Evolutionary conservation across 1,140 invertebrate species (phyloP), one percentile per base, ranked within the genome.

Genomic region (Aphidius gifuensis): DNA sequence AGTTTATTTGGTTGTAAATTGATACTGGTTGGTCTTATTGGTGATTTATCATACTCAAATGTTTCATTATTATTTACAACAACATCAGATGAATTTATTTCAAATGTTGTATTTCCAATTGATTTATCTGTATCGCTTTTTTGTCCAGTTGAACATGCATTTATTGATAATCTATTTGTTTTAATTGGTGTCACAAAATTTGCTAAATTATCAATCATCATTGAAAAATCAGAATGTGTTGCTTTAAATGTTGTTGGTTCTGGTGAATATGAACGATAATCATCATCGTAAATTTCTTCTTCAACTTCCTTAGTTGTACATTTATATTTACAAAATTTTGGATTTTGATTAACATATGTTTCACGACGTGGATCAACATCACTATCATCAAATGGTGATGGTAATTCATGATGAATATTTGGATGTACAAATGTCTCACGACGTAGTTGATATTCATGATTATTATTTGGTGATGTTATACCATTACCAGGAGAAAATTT

Each of bases 181-280:
- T 56, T 62, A 38, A 68, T 21, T 58, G 59, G 47, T 32, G 74
- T 65, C 6, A 64, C 64, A 1, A 79, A 70, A 43, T 69, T 76
- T 11, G n/a, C 58, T 6, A 77, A 64, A 59, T 78, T 65, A 55
- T 76, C 71, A 1, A 79, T 62, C 9, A 78, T 11, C 9, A 69
- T 60, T 4, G 78, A 80, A 53, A 79, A 74, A 5, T 79, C 69
- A 0, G 64, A 64, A 32, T 32, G 23, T 32, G 23, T 32, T 32
- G 23, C 4, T 32, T 32, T 32, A 32, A 32, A 32, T 9, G 61
- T 39, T 39, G 63, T 56, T 2, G 16, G 11, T 38, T 53, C 56
- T 8, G 67, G 67, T n/a, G 68, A 74, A n/a, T 72, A 21, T 3
- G 68, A 71, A 65, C 73, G 68, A 21, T 70, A 64, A 44, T 65